Conservation (phyloP, 2,113 vertebrate genomes). For the Neolamprologus devosi region DNA sequence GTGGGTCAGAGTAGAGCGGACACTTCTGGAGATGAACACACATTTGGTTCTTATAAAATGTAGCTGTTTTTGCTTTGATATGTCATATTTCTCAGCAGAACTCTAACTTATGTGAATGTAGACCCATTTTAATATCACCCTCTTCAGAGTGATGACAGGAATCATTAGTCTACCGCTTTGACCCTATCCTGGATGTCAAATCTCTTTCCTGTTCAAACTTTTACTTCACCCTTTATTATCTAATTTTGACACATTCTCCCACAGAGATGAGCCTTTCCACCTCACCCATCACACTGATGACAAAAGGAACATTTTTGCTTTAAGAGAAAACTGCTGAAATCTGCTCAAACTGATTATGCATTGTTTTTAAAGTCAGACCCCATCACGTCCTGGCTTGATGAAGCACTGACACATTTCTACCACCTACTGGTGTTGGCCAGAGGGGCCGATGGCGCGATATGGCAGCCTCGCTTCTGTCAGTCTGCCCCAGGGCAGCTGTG, state of each 20-base stretch:
- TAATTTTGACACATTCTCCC: neutral
- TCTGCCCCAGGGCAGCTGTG: no score
- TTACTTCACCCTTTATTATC: slow-evolving; percentile 5
- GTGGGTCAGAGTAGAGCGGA: neutral
- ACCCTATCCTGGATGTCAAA: neutral
- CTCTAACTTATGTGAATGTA: neutral
- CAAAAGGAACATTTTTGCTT: neutral
- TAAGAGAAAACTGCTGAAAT: neutral
- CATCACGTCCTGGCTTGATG: neutral
- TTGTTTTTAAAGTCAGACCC: neutral
- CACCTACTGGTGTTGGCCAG: fast-evolving
- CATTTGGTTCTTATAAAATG: neutral
- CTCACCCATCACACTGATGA: neutral
- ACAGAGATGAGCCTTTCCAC: neutral
- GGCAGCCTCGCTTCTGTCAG: no score
- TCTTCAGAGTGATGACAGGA: neutral
- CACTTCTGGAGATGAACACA: neutral
- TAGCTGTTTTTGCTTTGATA: neutral
- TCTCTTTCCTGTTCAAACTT: neutral
- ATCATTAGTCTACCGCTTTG: neutral
- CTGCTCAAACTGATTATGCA: neutral
- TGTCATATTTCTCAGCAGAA: neutral
- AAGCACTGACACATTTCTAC: neutral
- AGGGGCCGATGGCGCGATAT: no score
- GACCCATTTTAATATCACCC: neutral